These are phyloP conservation scores for Eriocheir sinensis DNA, from an alignment of 1,140 invertebrate genomes.

Conservation along the genomic window DNA sequence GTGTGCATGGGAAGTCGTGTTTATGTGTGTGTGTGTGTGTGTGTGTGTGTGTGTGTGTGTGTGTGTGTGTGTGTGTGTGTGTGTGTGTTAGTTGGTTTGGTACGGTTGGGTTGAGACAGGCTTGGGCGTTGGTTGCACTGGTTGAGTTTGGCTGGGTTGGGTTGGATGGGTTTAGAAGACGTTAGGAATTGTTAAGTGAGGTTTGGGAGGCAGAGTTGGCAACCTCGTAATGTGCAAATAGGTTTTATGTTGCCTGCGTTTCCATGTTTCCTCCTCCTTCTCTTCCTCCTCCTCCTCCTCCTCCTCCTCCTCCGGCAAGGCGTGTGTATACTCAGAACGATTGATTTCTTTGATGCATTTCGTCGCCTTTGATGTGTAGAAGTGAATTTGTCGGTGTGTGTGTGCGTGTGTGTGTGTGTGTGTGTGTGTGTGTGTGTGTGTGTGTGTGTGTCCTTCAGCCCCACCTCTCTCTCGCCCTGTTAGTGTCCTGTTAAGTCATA, in stretches of 20 bases:
- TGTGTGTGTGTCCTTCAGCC: constrained; percentile 23
- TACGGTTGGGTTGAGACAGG: not conserved
- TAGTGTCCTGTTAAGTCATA: no score
- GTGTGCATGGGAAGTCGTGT: not conserved
- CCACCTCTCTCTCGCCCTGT: not conserved
- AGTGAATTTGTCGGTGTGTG: constrained; percentile 27
- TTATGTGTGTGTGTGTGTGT: constrained; percentile 3
- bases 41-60: not conserved
- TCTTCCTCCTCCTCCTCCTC: not conserved
- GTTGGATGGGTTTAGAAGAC: no score
- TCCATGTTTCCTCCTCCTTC: not conserved
- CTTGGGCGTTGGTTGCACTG: not conserved
- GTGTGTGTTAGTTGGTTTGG: constrained; percentile 18
- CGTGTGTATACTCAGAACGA: constrained; percentile 34
- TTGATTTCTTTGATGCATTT: constrained; percentile 55
- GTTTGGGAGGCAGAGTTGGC: no score
- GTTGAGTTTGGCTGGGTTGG: no score
- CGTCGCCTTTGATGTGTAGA: constrained; percentile 8
- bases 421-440: constrained; percentile 22
- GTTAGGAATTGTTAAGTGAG: no score
- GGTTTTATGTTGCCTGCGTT: no score
- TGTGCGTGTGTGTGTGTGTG: constrained; percentile 9
- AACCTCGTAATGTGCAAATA: no score
- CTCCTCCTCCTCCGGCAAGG: not conserved
- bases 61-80: constrained; percentile 41